A percentile compares a stretch with the other conserved stretches of the same genome.
Conservation (phyloP, 1,140 invertebrate genomes). For the Orius insidiosus region DNA sequence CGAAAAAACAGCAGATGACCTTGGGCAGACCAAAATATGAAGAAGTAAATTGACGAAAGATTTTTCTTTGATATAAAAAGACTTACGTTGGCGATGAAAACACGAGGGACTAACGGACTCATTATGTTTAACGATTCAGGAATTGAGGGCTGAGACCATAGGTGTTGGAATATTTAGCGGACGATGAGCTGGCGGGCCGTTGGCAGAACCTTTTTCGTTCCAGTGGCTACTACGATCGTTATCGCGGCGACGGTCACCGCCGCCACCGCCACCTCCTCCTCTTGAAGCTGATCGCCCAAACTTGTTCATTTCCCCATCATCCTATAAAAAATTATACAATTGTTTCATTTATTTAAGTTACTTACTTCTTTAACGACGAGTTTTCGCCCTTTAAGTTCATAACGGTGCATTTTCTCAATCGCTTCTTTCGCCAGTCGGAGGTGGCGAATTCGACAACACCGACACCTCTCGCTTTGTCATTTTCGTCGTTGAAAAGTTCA, state of each 20-base stretch:
- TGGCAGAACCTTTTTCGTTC: slow-evolving; percentile 23
- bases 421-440: slow-evolving; percentile 77
- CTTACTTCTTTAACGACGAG: slow-evolving; percentile 85
- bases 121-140: slow-evolving; percentile 83
- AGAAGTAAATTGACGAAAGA: too few relatives aligned
- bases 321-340: slow-evolving; percentile 22
- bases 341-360: background rate
- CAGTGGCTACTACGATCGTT: slow-evolving; percentile 25
- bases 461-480: slow-evolving; percentile 85
- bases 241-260: slow-evolving; percentile 26
- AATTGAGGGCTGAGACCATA: slow-evolving; percentile 86
- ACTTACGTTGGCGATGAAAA: slow-evolving; percentile 98
- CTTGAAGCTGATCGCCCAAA: slow-evolving; percentile 24
- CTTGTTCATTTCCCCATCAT: slow-evolving; percentile 36
- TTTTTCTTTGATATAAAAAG: too few relatives aligned
- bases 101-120: slow-evolving; percentile 77
- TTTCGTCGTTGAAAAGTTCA: slow-evolving; percentile 86
- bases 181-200: slow-evolving; percentile 19
- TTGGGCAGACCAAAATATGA: too few relatives aligned
- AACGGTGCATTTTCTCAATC: slow-evolving; percentile 88
- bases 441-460: slow-evolving; percentile 91
- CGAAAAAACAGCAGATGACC: too few relatives aligned
- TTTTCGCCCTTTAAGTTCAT: slow-evolving; percentile 80
- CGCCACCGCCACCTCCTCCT: slow-evolving; percentile 26
- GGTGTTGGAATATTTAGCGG: slow-evolving; percentile 58